Percentiles rank a stretch among this genome's conserved stretches.
Conservation (phyloP, 2,797 vertebrate genomes). For the Channa striata region DNA sequence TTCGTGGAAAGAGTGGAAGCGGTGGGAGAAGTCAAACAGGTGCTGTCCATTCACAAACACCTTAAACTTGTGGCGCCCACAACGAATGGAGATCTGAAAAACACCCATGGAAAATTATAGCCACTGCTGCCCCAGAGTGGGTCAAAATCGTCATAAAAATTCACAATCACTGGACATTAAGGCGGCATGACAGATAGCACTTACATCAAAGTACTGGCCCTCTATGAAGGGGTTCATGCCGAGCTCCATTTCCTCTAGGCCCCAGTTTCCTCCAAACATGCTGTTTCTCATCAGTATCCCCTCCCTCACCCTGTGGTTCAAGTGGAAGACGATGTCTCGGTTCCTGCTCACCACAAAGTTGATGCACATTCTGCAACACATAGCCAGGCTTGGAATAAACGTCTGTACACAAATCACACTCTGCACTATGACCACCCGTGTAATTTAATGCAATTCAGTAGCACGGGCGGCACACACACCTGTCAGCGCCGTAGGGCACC, state of each 20-base stretch:
- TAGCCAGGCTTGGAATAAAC: background rate
- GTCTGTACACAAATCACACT: slow-evolving; percentile 46
- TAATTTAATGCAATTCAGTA: too few relatives aligned
- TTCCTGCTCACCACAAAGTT: slow-evolving; percentile 80
- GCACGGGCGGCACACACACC: too few relatives aligned
- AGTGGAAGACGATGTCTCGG: slow-evolving; percentile 82
- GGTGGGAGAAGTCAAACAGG: slow-evolving; percentile 85
- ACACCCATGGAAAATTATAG: too few relatives aligned
- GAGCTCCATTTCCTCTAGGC: slow-evolving; percentile 82
- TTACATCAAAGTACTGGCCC: slow-evolving; percentile 90
- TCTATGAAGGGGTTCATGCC: slow-evolving; percentile 82
- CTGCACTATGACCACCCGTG: too few relatives aligned
- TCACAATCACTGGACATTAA: too few relatives aligned
- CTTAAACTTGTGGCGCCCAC: slow-evolving; percentile 85
- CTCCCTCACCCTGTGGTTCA: slow-evolving; percentile 81
- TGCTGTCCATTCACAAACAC: slow-evolving; percentile 87
- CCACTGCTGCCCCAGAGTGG: too few relatives aligned
- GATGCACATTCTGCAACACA: slow-evolving; percentile 79
- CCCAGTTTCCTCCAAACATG: slow-evolving; percentile 82
- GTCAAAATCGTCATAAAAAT: too few relatives aligned
- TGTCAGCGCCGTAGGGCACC: slow-evolving; percentile 71
- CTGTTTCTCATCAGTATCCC: slow-evolving; percentile 84
- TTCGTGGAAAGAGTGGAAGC: slow-evolving; percentile 71
- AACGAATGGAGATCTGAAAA: slow-evolving; percentile 87
- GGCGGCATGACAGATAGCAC: slow-evolving; percentile 9